Evolutionary conservation across 1,140 invertebrate genomes (phyloP).

Genomic region (Aricia agestis): DNA sequence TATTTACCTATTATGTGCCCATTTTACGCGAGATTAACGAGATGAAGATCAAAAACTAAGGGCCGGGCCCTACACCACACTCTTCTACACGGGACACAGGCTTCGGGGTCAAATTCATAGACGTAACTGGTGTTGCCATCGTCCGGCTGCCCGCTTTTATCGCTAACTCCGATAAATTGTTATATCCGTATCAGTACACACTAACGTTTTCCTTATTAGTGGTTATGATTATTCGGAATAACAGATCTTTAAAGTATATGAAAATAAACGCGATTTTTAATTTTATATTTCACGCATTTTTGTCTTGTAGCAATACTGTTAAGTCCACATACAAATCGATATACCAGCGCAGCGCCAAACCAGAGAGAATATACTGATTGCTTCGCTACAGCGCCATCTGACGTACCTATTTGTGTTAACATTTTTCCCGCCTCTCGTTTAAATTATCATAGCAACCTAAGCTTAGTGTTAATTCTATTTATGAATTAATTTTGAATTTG

Average conservation of each 20-base stretch:
- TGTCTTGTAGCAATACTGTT: constrained; percentile 51
- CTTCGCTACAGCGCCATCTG: constrained; percentile 48
- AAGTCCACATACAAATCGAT: constrained; percentile 59
- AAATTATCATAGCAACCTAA: not conserved
- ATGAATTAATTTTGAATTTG: not conserved
- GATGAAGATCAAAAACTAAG: constrained; percentile 70
- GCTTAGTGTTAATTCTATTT: not conserved
- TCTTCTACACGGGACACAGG: constrained; percentile 71
- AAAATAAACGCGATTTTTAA: not conserved
- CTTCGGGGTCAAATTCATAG: constrained; percentile 75
- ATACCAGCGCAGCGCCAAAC: constrained; percentile 64
- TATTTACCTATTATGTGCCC: constrained; percentile 75
- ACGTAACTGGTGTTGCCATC: constrained; percentile 60
- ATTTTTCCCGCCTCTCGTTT: constrained; percentile 15
- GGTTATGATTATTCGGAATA: not conserved
- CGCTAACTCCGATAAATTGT: not conserved
- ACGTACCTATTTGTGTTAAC: not conserved
- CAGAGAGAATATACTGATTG: constrained; percentile 50
- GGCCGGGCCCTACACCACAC: constrained; percentile 70
- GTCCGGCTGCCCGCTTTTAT: not conserved
- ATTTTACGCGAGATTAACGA: constrained; percentile 68
- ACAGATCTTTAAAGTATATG: not conserved
- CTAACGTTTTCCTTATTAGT: not conserved
- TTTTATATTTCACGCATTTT: constrained; percentile 36
- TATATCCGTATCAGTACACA: not conserved